phyloP scores from a whole-genome alignment of 2,113 vertebrate species.

The Ranitomeya imitator region DNA sequence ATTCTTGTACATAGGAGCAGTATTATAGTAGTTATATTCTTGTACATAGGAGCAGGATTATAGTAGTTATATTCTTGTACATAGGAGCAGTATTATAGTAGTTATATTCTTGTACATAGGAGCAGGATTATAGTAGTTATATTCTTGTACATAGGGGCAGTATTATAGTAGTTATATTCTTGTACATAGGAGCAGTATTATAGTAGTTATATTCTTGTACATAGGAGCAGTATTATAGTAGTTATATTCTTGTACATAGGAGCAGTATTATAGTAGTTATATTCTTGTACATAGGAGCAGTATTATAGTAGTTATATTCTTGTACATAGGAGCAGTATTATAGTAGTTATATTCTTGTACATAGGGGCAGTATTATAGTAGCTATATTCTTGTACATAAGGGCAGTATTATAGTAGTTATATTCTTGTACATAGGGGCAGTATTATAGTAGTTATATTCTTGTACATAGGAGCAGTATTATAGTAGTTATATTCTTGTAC shows the following conservation, averaged over 20 bases:
- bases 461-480: background rate
- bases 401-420: background rate
- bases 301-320: constrained; percentile 8
- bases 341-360: background rate
- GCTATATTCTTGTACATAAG: no score
- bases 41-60: background rate
- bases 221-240: constrained; percentile 8
- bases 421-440: background rate
- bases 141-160: background rate
- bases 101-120: background rate
- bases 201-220: background rate
- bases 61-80: background rate
- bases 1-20: no score
- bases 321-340: background rate
- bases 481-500: no score
- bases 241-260: background rate
- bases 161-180: background rate
- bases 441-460: constrained; percentile 10
- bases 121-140: constrained; percentile 2
- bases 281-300: background rate
- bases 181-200: constrained; percentile 1
- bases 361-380: background rate
- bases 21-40: background rate
- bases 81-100: background rate
- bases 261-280: background rate